Evolutionary conservation across 2,797 vertebrate genomes (phyloP), one percentile per base, ranked within the genome.

Genomic region (Sebastes iracundus): DNA sequence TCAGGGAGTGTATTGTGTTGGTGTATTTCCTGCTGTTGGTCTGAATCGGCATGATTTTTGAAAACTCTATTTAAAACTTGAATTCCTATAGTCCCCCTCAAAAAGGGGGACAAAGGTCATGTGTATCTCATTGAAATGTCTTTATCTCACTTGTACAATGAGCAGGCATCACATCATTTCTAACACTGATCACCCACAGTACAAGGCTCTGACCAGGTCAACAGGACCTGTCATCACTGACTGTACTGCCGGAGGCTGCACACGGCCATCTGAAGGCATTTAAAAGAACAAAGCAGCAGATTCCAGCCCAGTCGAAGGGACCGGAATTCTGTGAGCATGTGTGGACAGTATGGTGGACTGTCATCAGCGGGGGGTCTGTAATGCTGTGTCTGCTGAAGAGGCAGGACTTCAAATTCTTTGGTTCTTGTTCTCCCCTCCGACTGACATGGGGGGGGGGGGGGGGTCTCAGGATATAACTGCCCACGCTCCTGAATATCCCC

Each of bases 211-310:
- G 13, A 42, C 38, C 38, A 14, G 65, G 79, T 75, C 68, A 23
- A 16, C 70, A 30, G 38, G 33, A 28, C 56, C n/a, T 75, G 35
- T 70, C 64, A 38, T 76, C 83, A 8, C 65, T 28, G 14, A 72
- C 35, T 63, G 12, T 68, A 32, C 67, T 6, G 33, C 12, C 65
- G 74, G 60, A 71, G 27, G 71, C 65, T 22, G n/a, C 2, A 20
- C 30, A 3, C 38, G 25, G 63, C 71, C 87, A 87, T 85, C 77
- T 88, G 82, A 88, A 86, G 81, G 68, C 65, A 30, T 80, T 88
- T 81, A 86, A 63, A 32, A 88, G 86, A 90, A 87, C 77, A 90
- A 87, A 93, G 90, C 72, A 4, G 71, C 72, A 35, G 71, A 82
- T 72, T 81, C 67, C 61, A 52, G 58, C 49, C 2, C 38, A 3